Conservation (phyloP, 2,888 invertebrate species). For the Lordiphosa andalusiaca region DNA sequence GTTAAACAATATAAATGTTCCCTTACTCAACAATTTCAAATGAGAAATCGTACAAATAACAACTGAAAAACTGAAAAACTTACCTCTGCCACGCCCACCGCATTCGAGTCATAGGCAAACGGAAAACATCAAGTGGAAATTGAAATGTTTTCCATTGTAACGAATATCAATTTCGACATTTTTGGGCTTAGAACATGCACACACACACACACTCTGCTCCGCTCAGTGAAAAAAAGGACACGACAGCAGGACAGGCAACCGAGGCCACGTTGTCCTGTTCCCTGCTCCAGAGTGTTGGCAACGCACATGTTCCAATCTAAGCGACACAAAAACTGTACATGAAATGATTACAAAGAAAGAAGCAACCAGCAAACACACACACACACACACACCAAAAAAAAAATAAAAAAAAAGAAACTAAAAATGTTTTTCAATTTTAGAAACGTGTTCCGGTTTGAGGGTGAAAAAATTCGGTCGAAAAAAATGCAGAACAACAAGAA, state of each 20-base stretch:
- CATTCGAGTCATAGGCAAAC: slow-evolving; percentile 1
- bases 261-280: slow-evolving; percentile 43
- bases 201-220: slow-evolving; percentile 32
- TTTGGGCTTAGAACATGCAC: slow-evolving; percentile 30
- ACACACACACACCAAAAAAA: no score
- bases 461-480: no score
- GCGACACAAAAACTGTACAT: slow-evolving; percentile 68
- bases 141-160: slow-evolving; percentile 67
- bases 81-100: slow-evolving; percentile 36
- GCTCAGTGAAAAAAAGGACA: slow-evolving; percentile 1
- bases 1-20: slow-evolving; percentile 25
- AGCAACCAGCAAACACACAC: slow-evolving; percentile 26
- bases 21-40: slow-evolving; percentile 12
- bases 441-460: slow-evolving; percentile 56
- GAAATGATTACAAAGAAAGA: slow-evolving; percentile 57
- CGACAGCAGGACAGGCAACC: slow-evolving; percentile 12
- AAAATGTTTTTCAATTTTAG: slow-evolving; percentile 61
- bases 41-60: slow-evolving; percentile 24
- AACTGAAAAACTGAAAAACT: not conserved
- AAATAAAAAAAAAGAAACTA: slow-evolving; percentile 22
- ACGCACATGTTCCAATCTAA: slow-evolving; percentile 74
- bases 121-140: slow-evolving; percentile 61
- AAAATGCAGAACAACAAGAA: slow-evolving; percentile 19
- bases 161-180: slow-evolving; percentile 68
- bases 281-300: slow-evolving; percentile 48